These are phyloP conservation scores for Calephelis virginiensis DNA, from an alignment of 1,140 invertebrate genomes.

Conservation along the genomic window DNA sequence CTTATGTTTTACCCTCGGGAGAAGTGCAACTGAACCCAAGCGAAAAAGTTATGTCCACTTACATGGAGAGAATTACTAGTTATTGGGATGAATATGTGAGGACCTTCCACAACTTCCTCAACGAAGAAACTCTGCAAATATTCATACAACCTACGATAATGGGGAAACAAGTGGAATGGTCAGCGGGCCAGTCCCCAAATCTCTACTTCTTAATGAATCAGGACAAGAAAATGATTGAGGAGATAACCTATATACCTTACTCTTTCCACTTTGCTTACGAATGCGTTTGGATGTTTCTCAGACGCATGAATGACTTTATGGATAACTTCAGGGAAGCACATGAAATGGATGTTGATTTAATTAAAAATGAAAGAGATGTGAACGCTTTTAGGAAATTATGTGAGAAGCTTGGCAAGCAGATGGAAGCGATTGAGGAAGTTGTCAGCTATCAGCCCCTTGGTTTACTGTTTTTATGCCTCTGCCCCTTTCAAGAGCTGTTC, in stretches of 20 bases:
- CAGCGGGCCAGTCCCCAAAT: constrained; percentile 82
- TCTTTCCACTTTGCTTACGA: constrained; percentile 81
- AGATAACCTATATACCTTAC: constrained; percentile 77
- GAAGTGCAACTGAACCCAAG: constrained; percentile 79
- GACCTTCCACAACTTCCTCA: constrained; percentile 80
- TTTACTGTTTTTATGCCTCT: constrained; percentile 83
- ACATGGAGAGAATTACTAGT: constrained; percentile 76
- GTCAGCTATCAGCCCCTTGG: constrained; percentile 81
- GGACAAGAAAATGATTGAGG: constrained; percentile 79
- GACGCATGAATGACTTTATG: constrained; percentile 83
- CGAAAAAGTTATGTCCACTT: constrained; percentile 73
- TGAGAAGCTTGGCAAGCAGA: constrained; percentile 80
- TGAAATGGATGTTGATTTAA: constrained; percentile 79
- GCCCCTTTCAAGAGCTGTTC: constrained; percentile 84
- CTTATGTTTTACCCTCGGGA: constrained; percentile 69
- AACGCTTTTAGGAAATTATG: constrained; percentile 80
- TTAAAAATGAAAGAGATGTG: constrained; percentile 77
- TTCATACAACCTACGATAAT: constrained; percentile 86
- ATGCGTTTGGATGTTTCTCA: constrained; percentile 81
- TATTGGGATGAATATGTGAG: constrained; percentile 81
- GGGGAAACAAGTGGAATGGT: constrained; percentile 84
- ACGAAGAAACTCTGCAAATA: constrained; percentile 70
- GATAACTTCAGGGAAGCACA: constrained; percentile 86
- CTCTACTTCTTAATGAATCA: constrained; percentile 82
- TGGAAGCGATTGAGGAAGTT: constrained; percentile 81